Conservation (phyloP, 2,113 vertebrate species). For the Antechinus flavipes region DNA sequence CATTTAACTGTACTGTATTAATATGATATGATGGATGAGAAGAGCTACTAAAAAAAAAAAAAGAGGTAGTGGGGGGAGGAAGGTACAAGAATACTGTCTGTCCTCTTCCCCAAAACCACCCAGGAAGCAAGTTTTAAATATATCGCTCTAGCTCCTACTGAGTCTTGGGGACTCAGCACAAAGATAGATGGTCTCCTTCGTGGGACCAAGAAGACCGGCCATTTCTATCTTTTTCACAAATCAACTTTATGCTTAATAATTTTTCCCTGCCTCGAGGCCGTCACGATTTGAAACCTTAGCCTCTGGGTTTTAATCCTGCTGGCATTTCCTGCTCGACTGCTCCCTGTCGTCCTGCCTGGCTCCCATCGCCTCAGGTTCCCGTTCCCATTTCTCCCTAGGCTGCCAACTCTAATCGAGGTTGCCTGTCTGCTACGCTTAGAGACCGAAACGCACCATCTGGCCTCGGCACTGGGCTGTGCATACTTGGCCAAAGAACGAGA, state of each 20-base stretch:
- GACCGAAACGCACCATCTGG: conserved; percentile 40
- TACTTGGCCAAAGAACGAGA: conserved; percentile 62
- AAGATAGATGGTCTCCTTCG: rapidly evolving
- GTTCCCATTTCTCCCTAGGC: conserved; percentile 13
- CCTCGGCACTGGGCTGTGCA: background rate
- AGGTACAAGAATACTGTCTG: background rate
- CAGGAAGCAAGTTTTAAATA: background rate
- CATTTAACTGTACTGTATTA: background rate
- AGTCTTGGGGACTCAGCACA: background rate
- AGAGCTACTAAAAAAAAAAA: background rate
- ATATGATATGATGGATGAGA: background rate
- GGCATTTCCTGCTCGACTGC: background rate
- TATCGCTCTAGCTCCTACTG: background rate
- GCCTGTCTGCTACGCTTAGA: conserved; percentile 28
- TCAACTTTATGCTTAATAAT: background rate
- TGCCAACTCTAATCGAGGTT: conserved; percentile 37
- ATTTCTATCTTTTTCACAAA: background rate
- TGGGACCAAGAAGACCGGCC: rapidly evolving
- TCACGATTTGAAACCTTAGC: conserved; percentile 12
- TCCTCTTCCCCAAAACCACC: background rate
- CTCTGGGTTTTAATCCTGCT: background rate
- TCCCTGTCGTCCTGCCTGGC: background rate
- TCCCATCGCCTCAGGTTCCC: conserved; percentile 14
- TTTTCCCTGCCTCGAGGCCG: background rate
- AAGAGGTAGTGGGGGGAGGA: background rate